A percentile compares a stretch with the other conserved stretches of the same genome.
These are phyloP conservation scores for Cephonodes hylas DNA, from an alignment of 2,888 invertebrate genomes.

Conservation along the genomic window DNA sequence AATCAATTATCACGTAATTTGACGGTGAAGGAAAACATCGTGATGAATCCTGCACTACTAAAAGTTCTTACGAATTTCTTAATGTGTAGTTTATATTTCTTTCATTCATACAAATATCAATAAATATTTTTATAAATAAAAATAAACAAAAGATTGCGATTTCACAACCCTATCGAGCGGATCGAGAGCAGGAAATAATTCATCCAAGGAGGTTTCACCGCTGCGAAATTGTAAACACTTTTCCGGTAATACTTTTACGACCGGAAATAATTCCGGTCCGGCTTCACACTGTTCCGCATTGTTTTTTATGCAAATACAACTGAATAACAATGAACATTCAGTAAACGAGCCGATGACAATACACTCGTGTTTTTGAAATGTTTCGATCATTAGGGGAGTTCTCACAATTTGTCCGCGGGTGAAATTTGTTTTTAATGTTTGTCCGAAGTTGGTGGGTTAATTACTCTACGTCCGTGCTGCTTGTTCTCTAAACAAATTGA, in stretches of 20 bases:
- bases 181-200: slow-evolving; percentile 26
- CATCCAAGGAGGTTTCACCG: slow-evolving; percentile 20
- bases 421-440: background rate
- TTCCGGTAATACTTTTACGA: slow-evolving; percentile 26
- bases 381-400: slow-evolving; percentile 9
- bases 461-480: slow-evolving; percentile 6
- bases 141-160: background rate
- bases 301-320: slow-evolving; percentile 44
- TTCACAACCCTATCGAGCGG: background rate
- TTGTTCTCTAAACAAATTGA: background rate
- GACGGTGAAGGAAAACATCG: too few relatives aligned
- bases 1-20: too few relatives aligned
- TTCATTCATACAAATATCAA: too few relatives aligned
- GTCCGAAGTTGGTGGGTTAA: background rate
- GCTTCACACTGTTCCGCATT: slow-evolving; percentile 22
- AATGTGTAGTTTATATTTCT: too few relatives aligned
- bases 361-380: slow-evolving; percentile 7
- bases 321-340: slow-evolving; percentile 27
- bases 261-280: slow-evolving; percentile 32
- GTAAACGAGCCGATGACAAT: slow-evolving; percentile 21
- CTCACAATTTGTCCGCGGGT: background rate
- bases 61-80: too few relatives aligned
- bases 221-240: slow-evolving; percentile 35
- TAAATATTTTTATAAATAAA: background rate
- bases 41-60: too few relatives aligned